Percentiles rank a stretch among this genome's conserved stretches.
Evolutionary conservation across 2,888 invertebrate genomes (phyloP).

Genomic region (Acleris emargana): DNA sequence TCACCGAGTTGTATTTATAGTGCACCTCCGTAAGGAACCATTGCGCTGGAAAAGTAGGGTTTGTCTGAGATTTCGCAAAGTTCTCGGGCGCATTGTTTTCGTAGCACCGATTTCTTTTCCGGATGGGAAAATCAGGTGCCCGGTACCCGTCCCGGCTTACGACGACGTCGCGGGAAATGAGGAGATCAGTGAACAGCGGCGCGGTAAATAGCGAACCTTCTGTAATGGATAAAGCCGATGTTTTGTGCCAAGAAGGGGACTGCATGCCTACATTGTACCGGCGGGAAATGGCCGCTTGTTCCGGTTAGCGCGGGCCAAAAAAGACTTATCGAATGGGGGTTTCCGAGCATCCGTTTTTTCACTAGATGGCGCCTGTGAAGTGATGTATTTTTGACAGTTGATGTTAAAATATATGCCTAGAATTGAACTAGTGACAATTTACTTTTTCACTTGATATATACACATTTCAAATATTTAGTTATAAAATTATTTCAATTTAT

Average conservation of each 20-base stretch:
- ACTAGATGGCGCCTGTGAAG: too few relatives aligned
- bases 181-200: constrained; percentile 33
- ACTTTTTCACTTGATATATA: too few relatives aligned
- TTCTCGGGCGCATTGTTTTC: constrained; percentile 22
- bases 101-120: constrained; percentile 27
- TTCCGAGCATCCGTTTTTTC: too few relatives aligned
- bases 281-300: constrained; percentile 19
- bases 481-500: too few relatives aligned
- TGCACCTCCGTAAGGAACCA: constrained; percentile 85
- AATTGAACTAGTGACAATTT: too few relatives aligned
- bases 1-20: constrained; percentile 83
- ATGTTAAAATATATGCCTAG: too few relatives aligned
- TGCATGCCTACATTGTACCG: constrained; percentile 27
- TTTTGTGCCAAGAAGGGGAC: constrained; percentile 35
- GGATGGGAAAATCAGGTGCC: constrained; percentile 32
- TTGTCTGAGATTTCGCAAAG: constrained; percentile 1
- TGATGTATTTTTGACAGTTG: too few relatives aligned
- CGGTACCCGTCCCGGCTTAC: constrained; percentile 29
- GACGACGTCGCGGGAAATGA: constrained; percentile 32
- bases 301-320: constrained; percentile 27
- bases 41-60: constrained; percentile 67
- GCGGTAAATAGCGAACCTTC: constrained; percentile 33
- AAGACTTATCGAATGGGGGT: constrained; percentile 33
- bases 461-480: too few relatives aligned
- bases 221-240: constrained; percentile 32